phyloP scores from a whole-genome alignment of 2,113 vertebrate genomes.

The Laticauda laticaudata region DNA sequence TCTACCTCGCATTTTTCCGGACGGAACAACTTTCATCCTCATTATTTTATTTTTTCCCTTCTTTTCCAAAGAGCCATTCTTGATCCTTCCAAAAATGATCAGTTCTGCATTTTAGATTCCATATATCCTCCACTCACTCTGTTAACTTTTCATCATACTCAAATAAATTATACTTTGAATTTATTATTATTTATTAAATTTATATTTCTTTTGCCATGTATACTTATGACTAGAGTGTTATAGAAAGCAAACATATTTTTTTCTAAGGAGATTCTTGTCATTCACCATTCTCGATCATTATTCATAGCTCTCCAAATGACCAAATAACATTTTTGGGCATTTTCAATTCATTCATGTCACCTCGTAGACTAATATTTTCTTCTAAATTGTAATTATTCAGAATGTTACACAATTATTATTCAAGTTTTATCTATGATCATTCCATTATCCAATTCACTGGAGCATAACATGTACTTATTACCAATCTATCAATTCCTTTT shows the following conservation, averaged over 20 bases:
- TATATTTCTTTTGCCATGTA: not conserved
- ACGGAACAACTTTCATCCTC: too few species aligned
- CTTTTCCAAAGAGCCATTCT: not conserved
- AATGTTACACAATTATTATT: not conserved
- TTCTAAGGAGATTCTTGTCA: not conserved
- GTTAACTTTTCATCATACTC: not conserved
- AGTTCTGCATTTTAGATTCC: not conserved
- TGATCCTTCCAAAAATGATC: not conserved
- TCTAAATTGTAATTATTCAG: not conserved
- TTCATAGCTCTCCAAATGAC: not conserved
- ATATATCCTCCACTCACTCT: not conserved
- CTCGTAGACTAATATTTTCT: not conserved
- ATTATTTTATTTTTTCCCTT: not conserved
- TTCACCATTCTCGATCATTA: not conserved
- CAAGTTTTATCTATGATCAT: not conserved
- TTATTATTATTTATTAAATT: not conserved
- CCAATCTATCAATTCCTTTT: not conserved
- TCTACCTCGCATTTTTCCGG: too few species aligned
- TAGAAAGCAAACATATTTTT: not conserved
- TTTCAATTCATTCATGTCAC: not conserved
- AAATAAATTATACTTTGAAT: not conserved
- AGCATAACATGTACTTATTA: not conserved
- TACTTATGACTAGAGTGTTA: not conserved
- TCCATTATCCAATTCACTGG: not conserved
- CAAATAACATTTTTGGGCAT: not conserved